Conservation (phyloP, 2,888 invertebrate genomes). For the Dicranocentrus wangi region DNA sequence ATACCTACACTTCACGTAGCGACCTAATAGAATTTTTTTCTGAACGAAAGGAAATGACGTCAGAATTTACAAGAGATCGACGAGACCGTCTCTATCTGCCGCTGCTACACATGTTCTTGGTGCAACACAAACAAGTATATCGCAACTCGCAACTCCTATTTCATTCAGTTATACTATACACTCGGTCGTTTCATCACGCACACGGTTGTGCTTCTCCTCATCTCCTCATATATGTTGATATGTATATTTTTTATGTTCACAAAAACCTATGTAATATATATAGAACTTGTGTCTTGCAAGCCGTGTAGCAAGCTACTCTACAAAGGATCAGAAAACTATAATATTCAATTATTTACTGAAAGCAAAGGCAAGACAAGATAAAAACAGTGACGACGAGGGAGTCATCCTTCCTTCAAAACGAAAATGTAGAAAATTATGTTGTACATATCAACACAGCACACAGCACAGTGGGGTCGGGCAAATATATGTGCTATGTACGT, state of each 20-base stretch:
- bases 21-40: constrained; percentile 22
- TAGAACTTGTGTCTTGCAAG: too few species aligned
- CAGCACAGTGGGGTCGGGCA: too few species aligned
- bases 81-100: background rate
- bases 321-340: background rate
- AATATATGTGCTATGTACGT: too few species aligned
- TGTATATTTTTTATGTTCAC: too few species aligned
- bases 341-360: constrained; percentile 1
- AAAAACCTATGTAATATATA: background rate
- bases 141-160: too few species aligned
- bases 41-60: constrained; percentile 65
- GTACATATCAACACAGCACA: background rate
- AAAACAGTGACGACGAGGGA: background rate
- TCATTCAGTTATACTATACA: too few species aligned
- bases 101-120: background rate
- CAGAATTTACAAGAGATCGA: constrained; percentile 33
- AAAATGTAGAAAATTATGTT: too few species aligned
- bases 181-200: too few species aligned
- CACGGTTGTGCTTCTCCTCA: too few species aligned
- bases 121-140: background rate
- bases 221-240: too few species aligned
- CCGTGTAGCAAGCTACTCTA: background rate
- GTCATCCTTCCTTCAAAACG: constrained; percentile 1
- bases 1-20: background rate
- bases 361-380: background rate